phyloP scores from a whole-genome alignment of 2,113 vertebrate species.

The Gobio gobio region DNA sequence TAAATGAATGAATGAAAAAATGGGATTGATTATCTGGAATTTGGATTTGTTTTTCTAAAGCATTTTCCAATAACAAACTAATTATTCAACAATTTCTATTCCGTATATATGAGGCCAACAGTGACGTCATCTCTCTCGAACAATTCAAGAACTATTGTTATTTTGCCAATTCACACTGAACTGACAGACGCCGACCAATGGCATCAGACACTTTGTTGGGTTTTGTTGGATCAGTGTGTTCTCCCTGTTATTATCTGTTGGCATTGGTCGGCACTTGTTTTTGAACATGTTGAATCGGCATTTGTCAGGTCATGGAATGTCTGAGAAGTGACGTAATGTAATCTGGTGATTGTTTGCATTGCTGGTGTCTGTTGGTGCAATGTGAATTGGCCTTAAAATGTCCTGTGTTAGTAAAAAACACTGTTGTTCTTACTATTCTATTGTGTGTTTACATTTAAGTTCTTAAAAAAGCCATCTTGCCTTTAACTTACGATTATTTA shows the following conservation, averaged over 20 bases:
- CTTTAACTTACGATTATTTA: too few species aligned
- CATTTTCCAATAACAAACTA: not conserved
- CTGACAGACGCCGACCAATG: not conserved
- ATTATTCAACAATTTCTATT: not conserved
- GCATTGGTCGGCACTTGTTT: not conserved
- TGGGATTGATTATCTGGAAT: not conserved
- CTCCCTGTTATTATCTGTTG: not conserved
- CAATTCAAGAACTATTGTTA: not conserved
- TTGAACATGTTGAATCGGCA: not conserved
- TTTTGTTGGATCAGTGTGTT: not conserved
- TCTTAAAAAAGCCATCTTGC: too few species aligned
- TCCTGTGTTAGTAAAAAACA: too few species aligned
- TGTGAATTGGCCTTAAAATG: too few species aligned
- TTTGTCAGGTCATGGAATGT: not conserved
- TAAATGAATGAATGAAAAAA: not conserved
- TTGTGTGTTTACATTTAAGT: too few species aligned
- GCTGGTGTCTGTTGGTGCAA: too few species aligned
- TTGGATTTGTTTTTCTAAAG: not conserved
- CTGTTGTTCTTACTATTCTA: too few species aligned
- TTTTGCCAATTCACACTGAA: not conserved
- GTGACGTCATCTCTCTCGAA: not conserved
- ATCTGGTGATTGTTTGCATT: not conserved
- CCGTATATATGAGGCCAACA: not conserved
- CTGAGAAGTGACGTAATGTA: not conserved
- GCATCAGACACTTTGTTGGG: not conserved